Evolutionary conservation across 2,888 invertebrate species (phyloP).

Genomic region (Coenonympha glycerion): DNA sequence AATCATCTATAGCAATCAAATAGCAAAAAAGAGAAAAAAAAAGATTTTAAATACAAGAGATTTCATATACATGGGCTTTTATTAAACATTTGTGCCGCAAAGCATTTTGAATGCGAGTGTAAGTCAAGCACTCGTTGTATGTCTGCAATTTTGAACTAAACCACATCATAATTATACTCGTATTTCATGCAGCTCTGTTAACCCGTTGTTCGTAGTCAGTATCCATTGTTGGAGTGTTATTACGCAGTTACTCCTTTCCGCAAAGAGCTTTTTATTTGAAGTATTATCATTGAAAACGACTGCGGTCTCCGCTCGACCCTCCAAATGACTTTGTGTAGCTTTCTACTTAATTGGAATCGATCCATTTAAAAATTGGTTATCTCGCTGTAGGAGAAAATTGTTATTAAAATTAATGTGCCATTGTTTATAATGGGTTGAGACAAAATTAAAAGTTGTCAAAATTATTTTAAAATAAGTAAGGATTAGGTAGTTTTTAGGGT

Average conservation of each 20-base stretch:
- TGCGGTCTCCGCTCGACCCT: neutral
- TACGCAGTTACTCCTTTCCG: neutral
- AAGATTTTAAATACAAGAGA: no score
- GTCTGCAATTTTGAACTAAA: no score
- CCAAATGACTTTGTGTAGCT: constrained; percentile 7
- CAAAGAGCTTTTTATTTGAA: constrained; percentile 7
- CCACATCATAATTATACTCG: no score
- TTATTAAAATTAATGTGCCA: constrained; percentile 1
- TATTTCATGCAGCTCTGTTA: neutral
- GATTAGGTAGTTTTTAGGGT: no score
- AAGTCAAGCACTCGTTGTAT: no score
- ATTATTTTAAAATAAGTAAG: neutral
- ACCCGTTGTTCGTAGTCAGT: neutral
- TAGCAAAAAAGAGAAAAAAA: no score
- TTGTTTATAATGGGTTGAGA: neutral
- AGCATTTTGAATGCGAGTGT: no score
- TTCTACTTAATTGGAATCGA: constrained; percentile 5
- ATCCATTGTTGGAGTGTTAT: neutral
- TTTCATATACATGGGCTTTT: no score
- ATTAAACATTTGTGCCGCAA: no score
- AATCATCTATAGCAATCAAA: no score
- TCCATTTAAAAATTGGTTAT: neutral
- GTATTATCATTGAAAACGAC: constrained; percentile 3
- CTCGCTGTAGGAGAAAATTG: neutral
- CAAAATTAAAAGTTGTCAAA: neutral